Evolutionary conservation across 2,888 invertebrate species (phyloP), one percentile per base, ranked within the genome.

Genomic region (Rotaria socialis): DNA sequence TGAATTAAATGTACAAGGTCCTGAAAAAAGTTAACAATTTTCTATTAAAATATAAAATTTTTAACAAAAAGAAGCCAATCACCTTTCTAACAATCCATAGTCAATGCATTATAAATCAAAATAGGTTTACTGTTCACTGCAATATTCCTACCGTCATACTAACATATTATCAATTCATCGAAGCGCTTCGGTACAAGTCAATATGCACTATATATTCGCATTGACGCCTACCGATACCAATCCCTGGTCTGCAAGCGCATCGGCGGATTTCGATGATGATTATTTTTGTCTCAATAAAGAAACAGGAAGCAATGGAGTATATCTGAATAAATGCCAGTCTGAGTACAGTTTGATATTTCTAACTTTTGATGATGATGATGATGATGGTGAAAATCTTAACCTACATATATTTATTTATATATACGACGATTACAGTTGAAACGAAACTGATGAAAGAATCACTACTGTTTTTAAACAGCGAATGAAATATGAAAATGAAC

Each of bases 21-120:
- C 67, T 67, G n/a, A 6, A 35, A 35, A 19, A 27, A 35, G 16
- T 35, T 27, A 41, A 67, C 16, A 22, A 55, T 52, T 52, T 52
- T 52, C 52, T 52, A 4, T 52, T 52, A 52, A 52, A 52, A 52
- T 52, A 16, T 52, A 2, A 52, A 52, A 0, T 47, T 47, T 47
- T 11, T 3, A 14, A 16, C 8, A 14, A 52, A 14, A 52, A 5
- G 14, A 55, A 22, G 0, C 19, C 22, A 55, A 22, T 55, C 35
- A 67, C 67, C 67, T 67, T 67, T 67, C 7, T 67, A 35, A 35
- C 67, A 67, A 67, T 6, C 35, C 35, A 35, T 67, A 14, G 67
- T 67, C 27, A 67, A 67, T 67, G 67, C 67, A 67, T 67, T 67
- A 35, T 67, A 67, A 35, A 67, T 67, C 35, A 27, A 67, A 27